Evolutionary conservation across 2,888 invertebrate genomes (phyloP).

Genomic region (Dicyrtomina minuta): DNA sequence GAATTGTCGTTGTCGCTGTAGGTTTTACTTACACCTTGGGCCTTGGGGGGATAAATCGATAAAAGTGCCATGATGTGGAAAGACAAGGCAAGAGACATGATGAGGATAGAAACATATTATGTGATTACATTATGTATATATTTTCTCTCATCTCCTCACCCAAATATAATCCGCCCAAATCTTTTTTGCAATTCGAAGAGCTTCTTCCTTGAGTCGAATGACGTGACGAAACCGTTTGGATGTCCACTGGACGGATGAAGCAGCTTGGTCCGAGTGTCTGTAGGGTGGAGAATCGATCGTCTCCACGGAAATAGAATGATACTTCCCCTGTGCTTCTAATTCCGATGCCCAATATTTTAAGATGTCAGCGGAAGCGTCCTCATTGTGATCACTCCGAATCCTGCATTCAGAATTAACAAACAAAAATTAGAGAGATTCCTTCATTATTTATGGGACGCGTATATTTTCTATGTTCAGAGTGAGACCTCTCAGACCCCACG

Average conservation of each 20-base stretch:
- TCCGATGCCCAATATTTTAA: constrained; percentile 71
- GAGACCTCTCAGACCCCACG: too few relatives aligned
- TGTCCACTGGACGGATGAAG: constrained; percentile 72
- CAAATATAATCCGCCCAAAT: constrained; percentile 88
- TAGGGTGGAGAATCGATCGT: constrained; percentile 60
- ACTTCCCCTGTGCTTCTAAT: constrained; percentile 61
- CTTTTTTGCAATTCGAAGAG: constrained; percentile 69
- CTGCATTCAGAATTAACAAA: constrained; percentile 62
- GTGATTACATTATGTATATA: too few relatives aligned
- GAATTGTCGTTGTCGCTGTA: too few relatives aligned
- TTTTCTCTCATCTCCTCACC: constrained; percentile 69
- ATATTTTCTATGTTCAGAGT: too few relatives aligned
- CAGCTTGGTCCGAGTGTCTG: constrained; percentile 63
- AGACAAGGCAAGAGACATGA: too few relatives aligned
- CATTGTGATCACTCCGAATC: constrained; percentile 84
- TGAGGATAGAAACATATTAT: too few relatives aligned
- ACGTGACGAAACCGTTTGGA: constrained; percentile 72
- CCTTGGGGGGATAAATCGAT: too few relatives aligned
- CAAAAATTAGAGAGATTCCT: background rate
- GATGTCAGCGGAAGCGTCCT: constrained; percentile 73
- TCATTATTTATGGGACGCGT: too few relatives aligned
- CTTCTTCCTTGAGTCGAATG: constrained; percentile 75
- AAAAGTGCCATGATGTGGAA: too few relatives aligned
- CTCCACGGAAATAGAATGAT: constrained; percentile 69
- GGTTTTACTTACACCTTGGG: too few relatives aligned